Conservation (phyloP, 2,888 invertebrate genomes). For the Pollenia angustigena region DNA sequence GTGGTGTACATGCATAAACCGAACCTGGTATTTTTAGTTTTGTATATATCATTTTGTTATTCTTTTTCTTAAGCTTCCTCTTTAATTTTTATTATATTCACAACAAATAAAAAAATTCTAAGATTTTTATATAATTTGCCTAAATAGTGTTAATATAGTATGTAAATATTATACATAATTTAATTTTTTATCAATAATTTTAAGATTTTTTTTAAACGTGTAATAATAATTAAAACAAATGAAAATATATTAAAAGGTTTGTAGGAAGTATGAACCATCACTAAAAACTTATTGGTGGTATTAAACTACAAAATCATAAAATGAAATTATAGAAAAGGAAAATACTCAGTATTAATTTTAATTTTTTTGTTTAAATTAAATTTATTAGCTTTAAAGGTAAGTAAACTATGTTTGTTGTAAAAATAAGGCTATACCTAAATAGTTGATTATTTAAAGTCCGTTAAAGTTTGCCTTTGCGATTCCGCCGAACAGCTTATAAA, state of each 20-base stretch:
- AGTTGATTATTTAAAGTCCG: too few relatives aligned
- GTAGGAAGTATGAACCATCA: slow-evolving; percentile 30
- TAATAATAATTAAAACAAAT: slow-evolving; percentile 62
- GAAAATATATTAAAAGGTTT: slow-evolving; percentile 40
- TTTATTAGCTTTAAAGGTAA: too few relatives aligned
- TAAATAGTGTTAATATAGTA: slow-evolving; percentile 64
- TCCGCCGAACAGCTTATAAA: too few relatives aligned
- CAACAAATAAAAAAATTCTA: slow-evolving; percentile 37
- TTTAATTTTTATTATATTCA: slow-evolving; percentile 17
- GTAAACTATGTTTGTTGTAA: too few relatives aligned
- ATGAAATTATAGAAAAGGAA: slow-evolving; percentile 10
- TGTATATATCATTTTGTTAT: slow-evolving; percentile 52
- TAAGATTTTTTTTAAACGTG: slow-evolving; percentile 63
- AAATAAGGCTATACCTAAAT: too few relatives aligned
- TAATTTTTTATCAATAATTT: slow-evolving; percentile 65
- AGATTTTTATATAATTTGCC: slow-evolving; percentile 48
- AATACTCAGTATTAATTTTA: neutral
- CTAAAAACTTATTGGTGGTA: slow-evolving; percentile 3
- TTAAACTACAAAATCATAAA: slow-evolving; percentile 36
- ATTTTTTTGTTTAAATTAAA: too few relatives aligned
- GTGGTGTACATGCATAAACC: slow-evolving; percentile 38
- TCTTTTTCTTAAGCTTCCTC: neutral
- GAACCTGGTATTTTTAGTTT: slow-evolving; percentile 28
- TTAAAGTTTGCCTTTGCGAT: too few relatives aligned
- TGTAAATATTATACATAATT: slow-evolving; percentile 69